Base-by-base conservation (phyloP, 2,888 invertebrate species). In the Gandaritis pyraliata region DNA sequence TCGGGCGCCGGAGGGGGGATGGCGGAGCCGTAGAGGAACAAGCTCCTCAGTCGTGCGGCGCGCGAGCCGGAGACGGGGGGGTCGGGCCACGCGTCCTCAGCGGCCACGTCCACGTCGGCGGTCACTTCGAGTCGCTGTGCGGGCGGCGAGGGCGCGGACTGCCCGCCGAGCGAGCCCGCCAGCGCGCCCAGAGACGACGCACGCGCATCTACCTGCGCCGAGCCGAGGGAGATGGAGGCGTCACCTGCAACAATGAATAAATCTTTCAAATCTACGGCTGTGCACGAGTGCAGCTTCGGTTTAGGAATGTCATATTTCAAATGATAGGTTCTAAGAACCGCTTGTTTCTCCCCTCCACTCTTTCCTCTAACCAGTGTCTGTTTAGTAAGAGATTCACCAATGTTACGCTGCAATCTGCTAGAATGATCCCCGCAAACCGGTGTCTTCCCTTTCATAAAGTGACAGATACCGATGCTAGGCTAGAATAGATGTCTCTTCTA, bases 101-200 rank as follows among this genome's bases (percentile, higher is more conserved):
- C 81, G 55, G 81, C 74, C 66, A 71, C 78, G 80, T 85, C 87
- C 54, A 83, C 85, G 78, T 87, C 90, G 8, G 86, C 88, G 48
- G 85, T 82, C 5, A 88, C 87, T 71, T 86, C 85, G 52, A 85
- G 81, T 6, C 87, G 83, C 61, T 70, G 80, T 58, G 83, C 82
- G 69, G 81, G 84, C 10, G 82, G 85, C 47, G 80, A 79, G 16
- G 68, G 72, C 60, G 78, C 73, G 66, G 83, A 85, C 75, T 78
- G 85, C 1, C 86, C 87, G 71, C 83, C 88, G 70, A 90, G 85
- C 61, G 90, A 90, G 43, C 90, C 91, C 54, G 90, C 90, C 69
- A 90, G 85, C 61, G 87, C 90, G 3, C 90, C 90, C 65, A 90
- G 84, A 51, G 90, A 90, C 36, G 89, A 76, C 68, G 90, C 90